Percentiles rank a stretch among this genome's conserved stretches.
phyloP scores from a whole-genome alignment of 2,113 vertebrate species.

The Pluvialis apricaria region DNA sequence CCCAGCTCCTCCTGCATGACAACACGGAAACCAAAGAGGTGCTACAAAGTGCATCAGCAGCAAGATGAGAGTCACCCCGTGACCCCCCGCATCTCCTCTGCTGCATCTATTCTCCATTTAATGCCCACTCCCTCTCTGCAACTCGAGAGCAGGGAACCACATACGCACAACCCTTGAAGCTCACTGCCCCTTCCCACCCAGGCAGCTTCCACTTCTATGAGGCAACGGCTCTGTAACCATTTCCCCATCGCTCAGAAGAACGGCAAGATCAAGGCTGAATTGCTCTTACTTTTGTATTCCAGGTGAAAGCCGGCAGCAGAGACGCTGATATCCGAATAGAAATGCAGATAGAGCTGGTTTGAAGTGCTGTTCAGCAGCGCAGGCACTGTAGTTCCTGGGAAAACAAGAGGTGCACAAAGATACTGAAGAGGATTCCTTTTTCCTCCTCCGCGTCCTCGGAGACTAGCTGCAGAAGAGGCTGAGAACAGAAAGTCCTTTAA shows the following conservation, averaged over 20 bases:
- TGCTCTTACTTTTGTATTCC: constrained; percentile 95
- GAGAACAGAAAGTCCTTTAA: constrained; percentile 10
- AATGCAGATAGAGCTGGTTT: constrained; percentile 97
- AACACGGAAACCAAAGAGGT: neutral
- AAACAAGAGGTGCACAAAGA: constrained; percentile 9
- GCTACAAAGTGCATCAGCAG: neutral
- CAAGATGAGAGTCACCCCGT: fast-evolving
- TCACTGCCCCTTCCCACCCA: neutral
- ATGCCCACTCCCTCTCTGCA: neutral
- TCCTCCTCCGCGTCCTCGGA: neutral
- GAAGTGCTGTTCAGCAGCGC: constrained; percentile 98
- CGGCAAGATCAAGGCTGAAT: neutral
- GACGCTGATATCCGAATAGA: constrained; percentile 98
- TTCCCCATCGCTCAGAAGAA: neutral
- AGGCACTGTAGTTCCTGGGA: constrained; percentile 90
- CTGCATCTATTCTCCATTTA: neutral
- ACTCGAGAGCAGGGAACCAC: neutral
- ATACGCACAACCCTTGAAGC: fast-evolving
- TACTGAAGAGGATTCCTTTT: neutral
- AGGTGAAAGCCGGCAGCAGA: constrained; percentile 96
- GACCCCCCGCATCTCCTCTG: neutral
- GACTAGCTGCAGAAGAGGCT: constrained; percentile 2
- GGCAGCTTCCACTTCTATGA: neutral
- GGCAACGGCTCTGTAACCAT: neutral
- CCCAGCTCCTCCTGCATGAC: neutral